Base-by-base conservation (phyloP, 2,113 vertebrate species). In the Toxostoma redivivum region DNA sequence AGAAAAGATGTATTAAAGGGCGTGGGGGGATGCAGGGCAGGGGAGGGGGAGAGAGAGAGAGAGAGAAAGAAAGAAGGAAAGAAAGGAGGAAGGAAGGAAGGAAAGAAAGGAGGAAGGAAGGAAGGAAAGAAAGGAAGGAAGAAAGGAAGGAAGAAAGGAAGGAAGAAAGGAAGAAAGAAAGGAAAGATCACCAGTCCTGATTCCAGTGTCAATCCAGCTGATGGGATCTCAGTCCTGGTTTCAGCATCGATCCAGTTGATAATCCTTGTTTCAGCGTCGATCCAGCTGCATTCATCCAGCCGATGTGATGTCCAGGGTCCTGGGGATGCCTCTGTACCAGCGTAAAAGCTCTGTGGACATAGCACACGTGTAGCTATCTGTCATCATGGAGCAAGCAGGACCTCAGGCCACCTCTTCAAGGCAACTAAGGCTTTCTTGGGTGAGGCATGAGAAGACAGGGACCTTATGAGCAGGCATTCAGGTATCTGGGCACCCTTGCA, bases 291-390 rank as follows among this genome's bases (percentile, higher is more conserved):
- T 54, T 7, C 8, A 6, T 40, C 13, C 0, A 0, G 28, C 30
- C 6, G 17, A 25, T 35, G 70, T 13, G 30, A 23, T 23, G n/a
- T 54, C 53, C 61, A 7, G 16, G 14, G 53, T 31, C 17, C 54
- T 37, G 79, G n/a, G n/a, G 17, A 4, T 24, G 12, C 23, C 44
- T 57, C 37, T 37, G 37, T 15, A 4, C 13, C 42, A 30, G 50
- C 0, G 1, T 28, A 3, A 13, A 15, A 28, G 5, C 16, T 60
- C 48, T 3, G 0, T 2, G 56, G 21, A 3, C 0, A 0, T 1
- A 12, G 54, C n/a, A 2, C 35, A 4, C 16, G 0, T 2, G 4
- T 6, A 35, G 23, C 27, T 7, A 1, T 8, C 17, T 9, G 60
- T 22, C 54, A 27, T 7, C 31, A 4, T n/a, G 50, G 23, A 51